phyloP scores from a whole-genome alignment of 2,797 vertebrate genomes.

The Pampus argenteus region DNA sequence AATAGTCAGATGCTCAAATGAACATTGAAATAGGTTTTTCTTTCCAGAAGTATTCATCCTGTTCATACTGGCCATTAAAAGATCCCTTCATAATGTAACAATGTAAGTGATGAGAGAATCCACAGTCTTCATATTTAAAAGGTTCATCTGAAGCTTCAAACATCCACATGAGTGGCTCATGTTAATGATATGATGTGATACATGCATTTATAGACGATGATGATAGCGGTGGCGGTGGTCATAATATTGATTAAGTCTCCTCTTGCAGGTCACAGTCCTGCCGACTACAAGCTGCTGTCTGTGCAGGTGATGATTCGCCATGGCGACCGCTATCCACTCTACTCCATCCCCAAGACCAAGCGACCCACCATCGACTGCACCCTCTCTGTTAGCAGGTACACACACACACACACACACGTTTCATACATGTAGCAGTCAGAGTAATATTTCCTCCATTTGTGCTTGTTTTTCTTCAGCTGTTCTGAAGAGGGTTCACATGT shows the following conservation, averaged over 20 bases:
- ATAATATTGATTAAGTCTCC: conserved; percentile 6
- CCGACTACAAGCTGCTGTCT: conserved; percentile 93
- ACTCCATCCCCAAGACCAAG: conserved; percentile 95
- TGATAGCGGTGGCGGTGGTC: background rate
- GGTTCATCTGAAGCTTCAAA: too few relatives aligned
- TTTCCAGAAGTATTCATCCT: too few relatives aligned
- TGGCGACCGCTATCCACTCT: conserved; percentile 95
- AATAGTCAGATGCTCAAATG: too few relatives aligned
- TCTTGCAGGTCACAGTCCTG: conserved; percentile 91
- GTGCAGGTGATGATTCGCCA: conserved; percentile 98
- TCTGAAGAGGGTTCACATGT: background rate
- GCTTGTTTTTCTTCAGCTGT: background rate
- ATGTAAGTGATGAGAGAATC: too few relatives aligned
- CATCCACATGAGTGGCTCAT: too few relatives aligned
- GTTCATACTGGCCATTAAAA: too few relatives aligned
- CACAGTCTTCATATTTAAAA: too few relatives aligned
- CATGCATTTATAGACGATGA: background rate
- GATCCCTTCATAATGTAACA: too few relatives aligned
- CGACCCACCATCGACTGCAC: conserved; percentile 93
- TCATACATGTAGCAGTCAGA: background rate
- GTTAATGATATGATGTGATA: too few relatives aligned
- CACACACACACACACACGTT: background rate
- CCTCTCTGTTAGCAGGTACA: conserved; percentile 88
- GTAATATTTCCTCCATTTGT: too few relatives aligned
- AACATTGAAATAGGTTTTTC: too few relatives aligned